Conservation (phyloP, 2,888 invertebrate species). For the Chouioia cunea region DNA sequence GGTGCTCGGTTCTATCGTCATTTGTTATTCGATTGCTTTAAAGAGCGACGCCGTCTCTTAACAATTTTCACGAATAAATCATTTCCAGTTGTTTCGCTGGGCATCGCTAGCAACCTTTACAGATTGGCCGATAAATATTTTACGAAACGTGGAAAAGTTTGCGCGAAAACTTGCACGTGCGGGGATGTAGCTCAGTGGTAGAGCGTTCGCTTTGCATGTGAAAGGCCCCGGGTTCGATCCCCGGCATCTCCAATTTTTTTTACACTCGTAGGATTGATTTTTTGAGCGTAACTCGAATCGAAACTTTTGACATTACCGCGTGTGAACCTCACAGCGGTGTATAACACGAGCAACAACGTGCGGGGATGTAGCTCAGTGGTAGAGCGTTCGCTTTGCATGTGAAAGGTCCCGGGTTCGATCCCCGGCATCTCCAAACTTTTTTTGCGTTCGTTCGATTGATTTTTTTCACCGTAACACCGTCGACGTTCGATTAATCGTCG, state of each 20-base stretch:
- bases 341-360: conserved; percentile 1
- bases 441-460: conserved; percentile 45
- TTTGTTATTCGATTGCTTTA: too few species aligned
- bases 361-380: conserved; percentile 90
- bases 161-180: too few species aligned
- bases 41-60: too few species aligned
- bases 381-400: conserved; percentile 99
- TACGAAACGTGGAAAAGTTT: too few species aligned
- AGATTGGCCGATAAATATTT: too few species aligned
- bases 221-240: conserved; percentile 99
- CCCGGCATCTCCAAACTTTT: conserved; percentile 88
- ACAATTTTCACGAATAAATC: too few species aligned
- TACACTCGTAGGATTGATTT: neutral
- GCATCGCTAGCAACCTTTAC: too few species aligned
- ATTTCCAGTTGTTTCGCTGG: too few species aligned
- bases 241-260: conserved; percentile 86
- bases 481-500: too few species aligned
- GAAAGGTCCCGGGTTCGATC: conserved; percentile 99
- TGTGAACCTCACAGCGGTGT: neutral
- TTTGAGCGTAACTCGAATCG: too few species aligned
- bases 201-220: conserved; percentile 99
- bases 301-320: neutral
- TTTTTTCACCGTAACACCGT: too few species aligned
- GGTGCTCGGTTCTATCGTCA: too few species aligned
- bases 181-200: conserved; percentile 92